Conservation (phyloP, 2,888 invertebrate genomes). For the Bimastos eiseni region DNA sequence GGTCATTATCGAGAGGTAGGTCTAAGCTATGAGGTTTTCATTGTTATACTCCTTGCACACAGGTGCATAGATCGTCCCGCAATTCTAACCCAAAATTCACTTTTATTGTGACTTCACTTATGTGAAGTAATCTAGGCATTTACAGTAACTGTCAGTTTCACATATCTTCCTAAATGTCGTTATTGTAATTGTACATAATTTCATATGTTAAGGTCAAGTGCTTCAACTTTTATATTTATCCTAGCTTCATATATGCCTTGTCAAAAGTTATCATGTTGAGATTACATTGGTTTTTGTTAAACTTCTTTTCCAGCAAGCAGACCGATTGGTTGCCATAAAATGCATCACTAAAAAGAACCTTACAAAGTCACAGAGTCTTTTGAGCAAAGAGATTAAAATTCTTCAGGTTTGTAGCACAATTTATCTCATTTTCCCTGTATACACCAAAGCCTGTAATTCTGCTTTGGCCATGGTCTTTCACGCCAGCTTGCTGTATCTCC, state of each 20-base stretch:
- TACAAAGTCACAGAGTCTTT: conserved; percentile 92
- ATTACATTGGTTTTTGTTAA: not conserved
- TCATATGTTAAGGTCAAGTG: not conserved
- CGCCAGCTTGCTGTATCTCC: not conserved
- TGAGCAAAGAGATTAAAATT: conserved; percentile 98
- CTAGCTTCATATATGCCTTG: not conserved
- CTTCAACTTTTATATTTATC: not conserved
- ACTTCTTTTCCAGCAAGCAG: not conserved
- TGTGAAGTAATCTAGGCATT: not conserved
- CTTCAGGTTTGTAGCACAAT: conserved; percentile 71
- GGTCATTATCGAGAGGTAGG: conserved; percentile 77
- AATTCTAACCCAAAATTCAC: not conserved
- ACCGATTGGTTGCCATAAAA: conserved; percentile 82
- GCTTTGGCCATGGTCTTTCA: not conserved
- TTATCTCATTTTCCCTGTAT: not conserved
- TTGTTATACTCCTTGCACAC: not conserved
- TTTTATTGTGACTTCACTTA: not conserved
- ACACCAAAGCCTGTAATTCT: not conserved
- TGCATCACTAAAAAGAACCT: conserved; percentile 94
- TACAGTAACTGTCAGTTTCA: not conserved
- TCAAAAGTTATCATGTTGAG: not conserved
- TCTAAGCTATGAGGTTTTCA: not conserved
- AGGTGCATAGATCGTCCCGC: not conserved
- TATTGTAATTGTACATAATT: no score
- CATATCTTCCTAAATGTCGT: not conserved